phyloP scores from a whole-genome alignment of 2,888 invertebrate species.

The Thera obeliscata region DNA sequence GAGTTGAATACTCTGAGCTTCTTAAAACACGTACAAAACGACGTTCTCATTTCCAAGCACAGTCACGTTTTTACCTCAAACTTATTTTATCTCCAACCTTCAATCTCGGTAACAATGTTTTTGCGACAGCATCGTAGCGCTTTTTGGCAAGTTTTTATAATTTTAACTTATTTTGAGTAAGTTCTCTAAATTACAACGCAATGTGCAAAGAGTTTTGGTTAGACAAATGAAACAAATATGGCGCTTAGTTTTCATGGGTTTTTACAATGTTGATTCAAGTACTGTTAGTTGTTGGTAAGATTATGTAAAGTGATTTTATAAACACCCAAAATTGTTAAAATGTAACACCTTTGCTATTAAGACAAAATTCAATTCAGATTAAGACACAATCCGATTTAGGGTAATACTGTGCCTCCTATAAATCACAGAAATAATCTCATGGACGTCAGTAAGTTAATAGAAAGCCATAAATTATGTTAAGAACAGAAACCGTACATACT shows the following conservation, averaged over 20 bases:
- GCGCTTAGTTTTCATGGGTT: too few species aligned
- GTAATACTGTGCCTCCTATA: constrained; percentile 18
- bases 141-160: constrained; percentile 31
- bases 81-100: constrained; percentile 42
- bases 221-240: too few species aligned
- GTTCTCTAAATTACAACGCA: too few species aligned
- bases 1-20: constrained; percentile 30
- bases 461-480: constrained; percentile 34
- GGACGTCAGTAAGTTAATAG: constrained; percentile 33
- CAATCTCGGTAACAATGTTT: constrained; percentile 34
- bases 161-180: neutral
- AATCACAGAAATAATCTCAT: constrained; percentile 33
- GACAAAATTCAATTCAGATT: neutral
- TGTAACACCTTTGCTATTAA: neutral
- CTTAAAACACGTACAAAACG: constrained; percentile 34
- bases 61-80: constrained; percentile 49
- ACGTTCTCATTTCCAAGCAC: constrained; percentile 38
- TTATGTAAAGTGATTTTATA: neutral
- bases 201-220: too few species aligned
- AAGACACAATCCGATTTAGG: constrained; percentile 4
- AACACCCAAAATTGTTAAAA: neutral
- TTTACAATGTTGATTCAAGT: too few species aligned
- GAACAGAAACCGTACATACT: constrained; percentile 39
- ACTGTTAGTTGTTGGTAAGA: too few species aligned
- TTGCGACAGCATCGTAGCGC: constrained; percentile 39